Conservation (phyloP, 2,888 invertebrate genomes). For the Phortica magna region DNA sequence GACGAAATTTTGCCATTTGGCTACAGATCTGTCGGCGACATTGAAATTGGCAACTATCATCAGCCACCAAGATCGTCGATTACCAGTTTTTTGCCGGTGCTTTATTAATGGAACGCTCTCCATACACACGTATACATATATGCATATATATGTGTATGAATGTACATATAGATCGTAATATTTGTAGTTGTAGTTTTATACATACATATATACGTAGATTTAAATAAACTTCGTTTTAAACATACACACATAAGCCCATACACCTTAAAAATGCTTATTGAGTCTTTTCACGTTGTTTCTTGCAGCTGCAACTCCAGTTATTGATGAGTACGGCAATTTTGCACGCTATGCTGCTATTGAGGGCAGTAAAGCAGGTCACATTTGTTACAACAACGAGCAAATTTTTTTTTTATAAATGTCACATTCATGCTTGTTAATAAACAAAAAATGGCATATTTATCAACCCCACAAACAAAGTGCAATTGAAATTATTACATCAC, state of each 20-base stretch:
- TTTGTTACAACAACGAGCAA: background rate
- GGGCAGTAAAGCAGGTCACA: slow-evolving; percentile 12
- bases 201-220: background rate
- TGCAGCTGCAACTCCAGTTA: slow-evolving; percentile 28
- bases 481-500: too few species aligned
- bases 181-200: background rate
- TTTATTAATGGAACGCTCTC: slow-evolving; percentile 6
- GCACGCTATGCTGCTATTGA: background rate
- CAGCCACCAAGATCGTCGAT: background rate
- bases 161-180: background rate
- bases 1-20: slow-evolving; percentile 36
- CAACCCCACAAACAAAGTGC: too few species aligned
- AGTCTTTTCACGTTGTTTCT: slow-evolving; percentile 17
- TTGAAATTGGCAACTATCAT: background rate
- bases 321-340: slow-evolving; percentile 30
- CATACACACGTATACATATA: background rate
- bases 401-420: too few species aligned
- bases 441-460: too few species aligned
- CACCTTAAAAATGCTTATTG: background rate
- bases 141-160: background rate
- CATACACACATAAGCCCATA: background rate
- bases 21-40: background rate
- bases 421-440: too few species aligned
- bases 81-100: slow-evolving; percentile 9
- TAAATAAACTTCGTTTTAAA: slow-evolving; percentile 31